Evolutionary conservation across 2,113 vertebrate species (phyloP).

Genomic region (Leptobrachium ailaonicum): DNA sequence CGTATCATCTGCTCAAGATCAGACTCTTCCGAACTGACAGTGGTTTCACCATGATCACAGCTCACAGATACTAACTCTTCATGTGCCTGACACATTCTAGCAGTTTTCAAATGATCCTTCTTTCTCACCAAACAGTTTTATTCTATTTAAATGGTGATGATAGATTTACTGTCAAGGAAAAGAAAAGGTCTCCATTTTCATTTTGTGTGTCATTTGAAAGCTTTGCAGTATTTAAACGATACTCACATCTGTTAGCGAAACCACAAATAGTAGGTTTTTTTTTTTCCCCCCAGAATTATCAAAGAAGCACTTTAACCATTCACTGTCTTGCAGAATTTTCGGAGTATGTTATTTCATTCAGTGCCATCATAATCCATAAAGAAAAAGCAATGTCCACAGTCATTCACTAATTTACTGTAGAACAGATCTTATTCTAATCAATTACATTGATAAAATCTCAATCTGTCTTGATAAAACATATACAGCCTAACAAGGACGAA

Average conservation of each 20-base stretch:
- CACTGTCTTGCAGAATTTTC: background rate
- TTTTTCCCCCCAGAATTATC: background rate
- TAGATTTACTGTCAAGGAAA: conserved; percentile 62
- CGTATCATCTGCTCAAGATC: conserved; percentile 46
- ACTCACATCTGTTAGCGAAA: conserved; percentile 63
- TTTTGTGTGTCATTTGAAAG: conserved; percentile 56
- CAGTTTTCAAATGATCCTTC: conserved; percentile 62
- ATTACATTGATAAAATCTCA: too few species aligned
- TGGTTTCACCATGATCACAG: conserved; percentile 52
- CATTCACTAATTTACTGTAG: too few species aligned
- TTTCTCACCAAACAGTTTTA: conserved; percentile 59
- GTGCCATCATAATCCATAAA: too few species aligned
- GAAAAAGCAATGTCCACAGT: too few species aligned
- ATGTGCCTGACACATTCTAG: conserved; percentile 56
- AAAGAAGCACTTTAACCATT: conserved; percentile 23
- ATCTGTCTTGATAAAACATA: too few species aligned
- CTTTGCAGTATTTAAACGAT: conserved; percentile 56
- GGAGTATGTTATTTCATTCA: background rate
- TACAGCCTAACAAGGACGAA: too few species aligned
- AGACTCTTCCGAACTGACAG: conserved; percentile 30
- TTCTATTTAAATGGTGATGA: conserved; percentile 65
- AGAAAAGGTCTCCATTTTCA: conserved; percentile 58
- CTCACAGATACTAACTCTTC: conserved; percentile 60
- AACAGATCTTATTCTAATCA: too few species aligned
- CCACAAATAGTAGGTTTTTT: conserved; percentile 49